A percentile compares a stretch with the other conserved stretches of the same genome.
Evolutionary conservation across 2,888 invertebrate genomes (phyloP).

Genomic region (Aleiodes alternator): DNA sequence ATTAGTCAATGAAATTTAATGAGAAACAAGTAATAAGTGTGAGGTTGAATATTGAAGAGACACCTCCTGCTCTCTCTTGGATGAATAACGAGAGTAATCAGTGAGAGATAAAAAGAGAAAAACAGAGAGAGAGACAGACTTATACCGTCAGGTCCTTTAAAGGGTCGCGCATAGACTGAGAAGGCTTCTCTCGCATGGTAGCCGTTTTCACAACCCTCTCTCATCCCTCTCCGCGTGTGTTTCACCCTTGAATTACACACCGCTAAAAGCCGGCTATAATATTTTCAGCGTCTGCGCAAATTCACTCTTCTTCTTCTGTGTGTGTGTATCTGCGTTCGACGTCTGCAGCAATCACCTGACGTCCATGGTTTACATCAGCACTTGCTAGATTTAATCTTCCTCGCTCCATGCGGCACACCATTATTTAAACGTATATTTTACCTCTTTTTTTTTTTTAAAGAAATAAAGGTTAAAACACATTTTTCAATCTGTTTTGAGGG

Average conservation of each 20-base stretch:
- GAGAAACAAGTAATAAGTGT: background rate
- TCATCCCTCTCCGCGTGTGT: constrained; percentile 15
- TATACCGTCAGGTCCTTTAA: constrained; percentile 35
- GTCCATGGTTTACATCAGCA: constrained; percentile 23
- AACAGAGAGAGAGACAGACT: background rate
- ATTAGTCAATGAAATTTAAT: background rate
- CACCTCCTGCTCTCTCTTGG: background rate
- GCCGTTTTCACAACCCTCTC: constrained; percentile 22
- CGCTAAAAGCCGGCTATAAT: constrained; percentile 20
- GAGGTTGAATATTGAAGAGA: background rate
- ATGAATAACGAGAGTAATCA: background rate
- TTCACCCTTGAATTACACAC: constrained; percentile 18
- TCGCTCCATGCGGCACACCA: constrained; percentile 15
- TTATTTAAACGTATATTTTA: constrained; percentile 8
- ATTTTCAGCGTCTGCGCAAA: constrained; percentile 46
- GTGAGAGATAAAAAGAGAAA: too few relatives aligned
- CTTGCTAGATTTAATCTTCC: background rate
- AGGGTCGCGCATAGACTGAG: constrained; percentile 46
- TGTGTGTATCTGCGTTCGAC: constrained; percentile 8
- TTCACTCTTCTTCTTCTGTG: background rate
- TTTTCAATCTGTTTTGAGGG: too few relatives aligned
- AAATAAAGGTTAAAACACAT: background rate
- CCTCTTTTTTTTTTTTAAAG: background rate
- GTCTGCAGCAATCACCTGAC: constrained; percentile 27
- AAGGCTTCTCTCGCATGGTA: constrained; percentile 4